Evolutionary conservation across 2,797 vertebrate genomes (phyloP).

Genomic region (Apodemus agrarius): DNA sequence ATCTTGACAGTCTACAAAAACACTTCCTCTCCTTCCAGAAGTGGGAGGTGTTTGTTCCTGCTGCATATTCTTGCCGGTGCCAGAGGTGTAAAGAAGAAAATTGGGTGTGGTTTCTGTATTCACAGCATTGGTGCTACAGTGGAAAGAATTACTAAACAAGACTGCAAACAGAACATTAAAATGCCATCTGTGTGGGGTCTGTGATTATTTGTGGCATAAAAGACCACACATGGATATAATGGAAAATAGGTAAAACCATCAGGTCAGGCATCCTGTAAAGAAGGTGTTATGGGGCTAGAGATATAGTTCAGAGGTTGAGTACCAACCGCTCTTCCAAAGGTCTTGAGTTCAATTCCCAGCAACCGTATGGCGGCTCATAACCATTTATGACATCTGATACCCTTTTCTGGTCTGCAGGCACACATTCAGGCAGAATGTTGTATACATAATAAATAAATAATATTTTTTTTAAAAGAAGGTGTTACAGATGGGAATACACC

Average conservation of each 20-base stretch:
- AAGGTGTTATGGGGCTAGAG: not conserved
- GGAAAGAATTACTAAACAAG: not conserved
- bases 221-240: not conserved
- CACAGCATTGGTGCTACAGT: not conserved
- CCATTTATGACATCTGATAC: no score
- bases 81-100: not conserved
- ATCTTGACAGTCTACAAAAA: not conserved
- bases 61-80: not conserved
- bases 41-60: not conserved
- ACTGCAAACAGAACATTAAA: not conserved
- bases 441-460: no score
- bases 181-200: not conserved
- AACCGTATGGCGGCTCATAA: no score
- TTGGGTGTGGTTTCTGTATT: not conserved
- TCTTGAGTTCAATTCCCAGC: no score
- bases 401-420: no score
- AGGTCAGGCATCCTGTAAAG: not conserved
- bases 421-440: no score
- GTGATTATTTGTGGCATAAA: not conserved
- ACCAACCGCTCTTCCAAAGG: no score
- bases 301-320: no score
- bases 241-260: not conserved
- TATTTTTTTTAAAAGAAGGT: not conserved
- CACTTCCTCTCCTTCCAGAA: not conserved
- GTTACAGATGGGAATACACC: no score